Percentiles rank a stretch among this genome's conserved stretches.
These are phyloP conservation scores for Epinephelus malabaricus DNA, from an alignment of 2,797 vertebrate genomes.

Conservation along the genomic window DNA sequence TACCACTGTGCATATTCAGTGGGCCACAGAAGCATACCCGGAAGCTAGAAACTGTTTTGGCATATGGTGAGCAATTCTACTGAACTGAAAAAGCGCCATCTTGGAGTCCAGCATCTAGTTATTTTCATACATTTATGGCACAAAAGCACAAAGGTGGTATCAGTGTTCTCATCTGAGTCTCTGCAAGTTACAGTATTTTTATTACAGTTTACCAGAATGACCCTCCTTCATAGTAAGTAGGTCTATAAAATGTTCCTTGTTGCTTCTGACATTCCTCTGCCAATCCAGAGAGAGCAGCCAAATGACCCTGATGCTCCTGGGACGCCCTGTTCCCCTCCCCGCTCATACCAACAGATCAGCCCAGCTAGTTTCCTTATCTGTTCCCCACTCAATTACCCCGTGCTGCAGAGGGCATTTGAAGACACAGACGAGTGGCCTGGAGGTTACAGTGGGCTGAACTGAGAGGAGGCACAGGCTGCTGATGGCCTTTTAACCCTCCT, in stretches of 20 bases:
- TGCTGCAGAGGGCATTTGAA: slow-evolving; percentile 72
- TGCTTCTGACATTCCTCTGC: slow-evolving; percentile 77
- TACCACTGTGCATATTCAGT: no score
- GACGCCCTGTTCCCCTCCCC: slow-evolving; percentile 62
- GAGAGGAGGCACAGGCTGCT: slow-evolving; percentile 65
- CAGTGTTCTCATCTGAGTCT: not conserved
- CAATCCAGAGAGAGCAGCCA: slow-evolving; percentile 74
- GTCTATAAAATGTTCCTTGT: slow-evolving; percentile 64
- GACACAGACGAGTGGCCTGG: slow-evolving; percentile 72
- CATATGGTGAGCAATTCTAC: no score
- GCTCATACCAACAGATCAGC: slow-evolving; percentile 80
- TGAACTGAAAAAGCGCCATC: no score
- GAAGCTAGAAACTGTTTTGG: no score
- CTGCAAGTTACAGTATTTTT: not conserved
- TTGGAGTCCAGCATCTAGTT: no score
- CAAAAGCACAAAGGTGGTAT: not conserved
- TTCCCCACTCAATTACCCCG: slow-evolving; percentile 83
- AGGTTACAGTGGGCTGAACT: slow-evolving; percentile 68
- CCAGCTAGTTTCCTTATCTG: slow-evolving; percentile 84
- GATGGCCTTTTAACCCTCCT: slow-evolving; percentile 76
- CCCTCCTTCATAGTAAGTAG: slow-evolving; percentile 31
- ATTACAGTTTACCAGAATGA: slow-evolving; percentile 16
- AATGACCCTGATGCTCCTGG: slow-evolving; percentile 77
- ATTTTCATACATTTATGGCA: no score
- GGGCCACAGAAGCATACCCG: no score